These are phyloP conservation scores for Tubulanus polymorphus DNA, from an alignment of 2,888 invertebrate species.

Conservation along the genomic window DNA sequence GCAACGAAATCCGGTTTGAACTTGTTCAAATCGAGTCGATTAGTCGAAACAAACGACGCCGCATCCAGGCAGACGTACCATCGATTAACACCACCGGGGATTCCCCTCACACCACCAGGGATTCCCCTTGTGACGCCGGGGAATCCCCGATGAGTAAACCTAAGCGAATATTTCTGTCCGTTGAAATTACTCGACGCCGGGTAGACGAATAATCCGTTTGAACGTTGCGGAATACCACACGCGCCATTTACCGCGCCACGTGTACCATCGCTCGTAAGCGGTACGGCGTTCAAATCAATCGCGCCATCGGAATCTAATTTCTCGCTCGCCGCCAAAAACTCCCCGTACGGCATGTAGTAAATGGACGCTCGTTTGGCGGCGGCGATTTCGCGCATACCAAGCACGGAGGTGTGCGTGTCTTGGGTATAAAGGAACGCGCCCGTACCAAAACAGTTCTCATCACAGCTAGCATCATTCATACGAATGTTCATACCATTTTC, in stretches of 20 bases:
- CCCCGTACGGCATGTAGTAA: constrained; percentile 22
- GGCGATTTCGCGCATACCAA: constrained; percentile 82
- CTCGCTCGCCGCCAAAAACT: no score
- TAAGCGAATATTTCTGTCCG: constrained; percentile 81
- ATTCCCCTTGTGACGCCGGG: constrained; percentile 2
- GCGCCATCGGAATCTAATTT: no score
- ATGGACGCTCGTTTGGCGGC: constrained; percentile 23
- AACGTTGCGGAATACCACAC: no score
- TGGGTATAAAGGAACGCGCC: constrained; percentile 75
- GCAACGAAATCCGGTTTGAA: constrained; percentile 83
- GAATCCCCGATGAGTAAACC: constrained; percentile 60
- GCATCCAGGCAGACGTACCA: constrained; percentile 74
- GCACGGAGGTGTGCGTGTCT: constrained; percentile 93
- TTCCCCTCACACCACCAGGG: not conserved
- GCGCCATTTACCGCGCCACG: no score
- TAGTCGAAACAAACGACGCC: constrained; percentile 76
- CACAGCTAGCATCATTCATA: no score
- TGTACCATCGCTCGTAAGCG: no score
- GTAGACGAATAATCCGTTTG: constrained; percentile 68
- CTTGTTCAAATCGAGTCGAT: constrained; percentile 67
- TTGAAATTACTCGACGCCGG: constrained; percentile 95
- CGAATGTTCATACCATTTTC: no score
- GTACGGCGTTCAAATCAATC: no score
- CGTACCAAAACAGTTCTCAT: no score
- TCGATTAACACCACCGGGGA: constrained; percentile 11